Evolutionary conservation across 30 jellyfish, hydroid and myxozoan species (phyloP).

Genomic region (Calvadosia cruxmelitensis): DNA sequence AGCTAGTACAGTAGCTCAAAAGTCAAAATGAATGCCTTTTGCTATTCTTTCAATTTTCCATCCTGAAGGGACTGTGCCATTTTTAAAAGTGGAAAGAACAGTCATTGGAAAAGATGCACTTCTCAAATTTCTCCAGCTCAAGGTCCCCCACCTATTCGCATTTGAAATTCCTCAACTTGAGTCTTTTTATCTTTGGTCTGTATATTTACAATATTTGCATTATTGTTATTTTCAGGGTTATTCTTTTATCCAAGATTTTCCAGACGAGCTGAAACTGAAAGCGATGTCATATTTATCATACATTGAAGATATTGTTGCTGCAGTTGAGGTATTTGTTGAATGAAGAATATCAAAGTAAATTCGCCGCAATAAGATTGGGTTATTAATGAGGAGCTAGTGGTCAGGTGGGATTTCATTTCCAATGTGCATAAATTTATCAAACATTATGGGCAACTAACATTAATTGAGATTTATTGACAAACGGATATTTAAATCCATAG

Average conservation of each 20-base stretch:
- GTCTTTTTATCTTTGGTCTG: no score
- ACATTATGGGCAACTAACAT: no score
- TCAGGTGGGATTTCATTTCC: no score
- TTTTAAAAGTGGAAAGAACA: constrained; percentile 42
- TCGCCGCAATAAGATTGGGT: no score
- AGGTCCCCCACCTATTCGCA: constrained; percentile 5
- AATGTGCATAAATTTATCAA: no score
- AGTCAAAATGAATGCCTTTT: background rate
- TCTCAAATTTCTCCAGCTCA: constrained; percentile 35
- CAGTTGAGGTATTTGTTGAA: background rate
- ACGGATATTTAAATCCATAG: no score
- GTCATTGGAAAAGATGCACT: constrained; percentile 57
- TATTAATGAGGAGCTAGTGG: no score
- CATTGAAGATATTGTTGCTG: background rate
- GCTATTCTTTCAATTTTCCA: background rate
- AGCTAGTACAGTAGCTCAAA: background rate
- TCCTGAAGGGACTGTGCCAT: constrained; percentile 39
- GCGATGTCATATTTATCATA: background rate
- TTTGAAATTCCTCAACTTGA: background rate
- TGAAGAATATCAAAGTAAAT: no score
- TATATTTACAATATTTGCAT: no score
- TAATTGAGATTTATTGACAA: no score
- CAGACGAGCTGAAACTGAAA: background rate
- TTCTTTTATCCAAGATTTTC: constrained; percentile 14
- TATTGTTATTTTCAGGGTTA: constrained; percentile 23